A percentile compares a stretch with the other conserved stretches of the same genome.
phyloP scores from a whole-genome alignment of 2,888 invertebrate species.

The Gymnoscelis rufifasciata region DNA sequence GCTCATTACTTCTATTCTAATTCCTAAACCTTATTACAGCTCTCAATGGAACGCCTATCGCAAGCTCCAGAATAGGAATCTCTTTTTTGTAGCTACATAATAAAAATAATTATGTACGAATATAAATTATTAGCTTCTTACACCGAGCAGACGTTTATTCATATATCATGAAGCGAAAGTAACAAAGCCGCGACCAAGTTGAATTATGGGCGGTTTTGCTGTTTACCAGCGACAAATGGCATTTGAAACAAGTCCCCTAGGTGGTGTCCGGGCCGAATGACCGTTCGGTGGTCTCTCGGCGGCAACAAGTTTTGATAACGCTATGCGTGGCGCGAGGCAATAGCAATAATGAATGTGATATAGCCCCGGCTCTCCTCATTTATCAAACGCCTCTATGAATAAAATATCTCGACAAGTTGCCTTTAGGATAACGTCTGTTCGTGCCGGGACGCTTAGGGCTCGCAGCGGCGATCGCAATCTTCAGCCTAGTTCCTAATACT shows the following conservation, averaged over 20 bases:
- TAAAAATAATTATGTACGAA: conserved; percentile 41
- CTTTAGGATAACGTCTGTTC: conserved; percentile 64
- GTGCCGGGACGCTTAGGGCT: conserved; percentile 62
- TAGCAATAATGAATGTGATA: conserved; percentile 74
- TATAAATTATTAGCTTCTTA: conserved; percentile 44
- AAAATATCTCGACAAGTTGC: conserved; percentile 68
- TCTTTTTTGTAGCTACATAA: conserved; percentile 21
- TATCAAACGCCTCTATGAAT: conserved; percentile 73
- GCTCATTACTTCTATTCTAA: neutral
- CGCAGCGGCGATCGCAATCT: conserved; percentile 62
- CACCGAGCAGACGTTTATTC: conserved; percentile 32
- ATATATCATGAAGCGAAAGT: conserved; percentile 52
- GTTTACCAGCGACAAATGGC: conserved; percentile 61
- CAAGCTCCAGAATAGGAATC: neutral
- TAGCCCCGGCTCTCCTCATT: conserved; percentile 65
- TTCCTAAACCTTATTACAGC: neutral
- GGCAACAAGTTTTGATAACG: conserved; percentile 75
- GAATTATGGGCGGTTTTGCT: conserved; percentile 62
- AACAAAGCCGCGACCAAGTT: conserved; percentile 55
- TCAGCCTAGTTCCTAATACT: conserved; percentile 51
- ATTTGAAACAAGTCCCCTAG: conserved; percentile 58
- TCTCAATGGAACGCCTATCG: neutral
- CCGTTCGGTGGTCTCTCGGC: conserved; percentile 49
- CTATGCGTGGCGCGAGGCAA: conserved; percentile 63
- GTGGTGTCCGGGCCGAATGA: conserved; percentile 48